These are phyloP conservation scores for Morpho helenor DNA, from an alignment of 2,888 invertebrate species.

Conservation along the genomic window DNA sequence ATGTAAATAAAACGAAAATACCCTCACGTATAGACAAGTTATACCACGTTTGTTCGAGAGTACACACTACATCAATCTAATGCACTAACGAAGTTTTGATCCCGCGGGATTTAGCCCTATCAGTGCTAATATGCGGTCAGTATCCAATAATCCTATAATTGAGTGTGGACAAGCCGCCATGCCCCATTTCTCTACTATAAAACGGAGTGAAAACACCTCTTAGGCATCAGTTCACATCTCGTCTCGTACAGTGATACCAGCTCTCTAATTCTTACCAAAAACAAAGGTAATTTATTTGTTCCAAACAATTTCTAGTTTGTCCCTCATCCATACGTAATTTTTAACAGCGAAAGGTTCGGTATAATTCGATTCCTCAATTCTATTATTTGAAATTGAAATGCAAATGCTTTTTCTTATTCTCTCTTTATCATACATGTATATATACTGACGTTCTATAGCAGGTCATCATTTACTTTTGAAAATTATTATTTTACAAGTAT, in stretches of 20 bases:
- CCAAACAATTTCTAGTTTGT: no score
- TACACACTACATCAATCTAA: constrained; percentile 19
- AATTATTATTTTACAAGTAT: no score
- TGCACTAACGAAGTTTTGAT: constrained; percentile 66
- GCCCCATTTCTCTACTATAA: constrained; percentile 51
- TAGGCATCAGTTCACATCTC: constrained; percentile 56
- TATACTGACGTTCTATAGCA: no score
- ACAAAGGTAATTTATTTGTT: constrained; percentile 34
- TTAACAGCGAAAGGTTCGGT: no score
- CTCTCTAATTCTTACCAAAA: constrained; percentile 26
- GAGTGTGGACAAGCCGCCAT: constrained; percentile 41
- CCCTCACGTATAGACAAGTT: not conserved
- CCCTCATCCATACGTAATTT: no score
- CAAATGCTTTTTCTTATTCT: no score
- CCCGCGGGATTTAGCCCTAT: constrained; percentile 44
- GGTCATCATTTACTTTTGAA: no score
- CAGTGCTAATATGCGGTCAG: constrained; percentile 63
- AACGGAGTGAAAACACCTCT: constrained; percentile 43
- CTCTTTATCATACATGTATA: no score
- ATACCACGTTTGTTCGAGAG: not conserved
- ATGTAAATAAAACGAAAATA: not conserved
- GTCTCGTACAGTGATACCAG: constrained; percentile 47
- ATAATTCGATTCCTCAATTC: no score
- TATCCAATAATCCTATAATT: constrained; percentile 70
- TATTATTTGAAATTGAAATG: no score